phyloP scores from a whole-genome alignment of 2,888 invertebrate species.

The Salpingus planirostris region DNA sequence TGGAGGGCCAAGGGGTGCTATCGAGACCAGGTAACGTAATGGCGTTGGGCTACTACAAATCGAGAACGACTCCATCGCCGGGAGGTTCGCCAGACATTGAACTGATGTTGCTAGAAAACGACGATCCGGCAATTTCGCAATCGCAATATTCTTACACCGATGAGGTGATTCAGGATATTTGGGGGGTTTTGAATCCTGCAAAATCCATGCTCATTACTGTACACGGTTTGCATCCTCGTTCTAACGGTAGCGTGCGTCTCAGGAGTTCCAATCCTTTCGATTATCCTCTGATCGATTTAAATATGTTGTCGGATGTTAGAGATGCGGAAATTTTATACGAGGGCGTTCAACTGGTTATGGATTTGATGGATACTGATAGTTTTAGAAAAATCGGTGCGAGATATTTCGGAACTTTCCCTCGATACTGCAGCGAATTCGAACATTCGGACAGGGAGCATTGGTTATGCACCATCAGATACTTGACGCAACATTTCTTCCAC shows the following conservation, averaged over 20 bases:
- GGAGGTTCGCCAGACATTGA: neutral
- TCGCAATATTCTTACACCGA: neutral
- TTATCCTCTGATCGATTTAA: constrained; percentile 23
- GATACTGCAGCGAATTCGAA: constrained; percentile 39
- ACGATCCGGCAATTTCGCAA: neutral
- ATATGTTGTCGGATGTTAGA: constrained; percentile 17
- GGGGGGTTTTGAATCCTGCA: neutral
- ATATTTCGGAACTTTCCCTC: constrained; percentile 40
- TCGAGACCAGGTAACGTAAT: constrained; percentile 13
- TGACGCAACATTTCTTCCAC: constrained; percentile 25
- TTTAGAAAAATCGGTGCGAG: constrained; percentile 50
- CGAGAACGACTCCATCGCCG: no score
- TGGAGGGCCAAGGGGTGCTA: neutral
- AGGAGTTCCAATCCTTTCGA: constrained; percentile 22
- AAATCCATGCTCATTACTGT: neutral
- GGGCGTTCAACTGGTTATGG: constrained; percentile 42
- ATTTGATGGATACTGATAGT: constrained; percentile 42
- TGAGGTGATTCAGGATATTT: neutral
- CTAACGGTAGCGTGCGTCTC: constrained; percentile 22
- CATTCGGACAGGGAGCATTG: constrained; percentile 42
- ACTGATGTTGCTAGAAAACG: neutral
- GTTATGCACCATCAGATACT: constrained; percentile 41
- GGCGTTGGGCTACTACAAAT: constrained; percentile 14
- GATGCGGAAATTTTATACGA: constrained; percentile 59
- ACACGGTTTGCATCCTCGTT: constrained; percentile 20